Percentiles rank a stretch among this genome's conserved stretches.
Evolutionary conservation across 1,140 invertebrate species (phyloP).

Genomic region (Lamellibrachia luymesi): DNA sequence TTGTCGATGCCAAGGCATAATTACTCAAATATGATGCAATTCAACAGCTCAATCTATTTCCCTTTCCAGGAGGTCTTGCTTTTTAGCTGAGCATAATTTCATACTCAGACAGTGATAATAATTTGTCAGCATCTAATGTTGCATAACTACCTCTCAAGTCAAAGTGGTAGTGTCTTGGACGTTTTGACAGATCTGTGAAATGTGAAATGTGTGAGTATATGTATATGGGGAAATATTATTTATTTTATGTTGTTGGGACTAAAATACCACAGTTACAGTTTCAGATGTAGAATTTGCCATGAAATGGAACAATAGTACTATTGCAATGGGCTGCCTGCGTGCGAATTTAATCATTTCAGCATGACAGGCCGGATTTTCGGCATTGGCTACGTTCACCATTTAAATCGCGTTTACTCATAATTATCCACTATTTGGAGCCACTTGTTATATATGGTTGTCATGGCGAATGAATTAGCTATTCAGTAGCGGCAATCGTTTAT

Average conservation of each 20-base stretch:
- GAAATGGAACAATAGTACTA: too few relatives aligned
- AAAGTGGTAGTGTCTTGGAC: neutral
- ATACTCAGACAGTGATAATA: neutral
- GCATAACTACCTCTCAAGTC: neutral
- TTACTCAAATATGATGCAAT: conserved; percentile 1
- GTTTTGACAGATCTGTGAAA: neutral
- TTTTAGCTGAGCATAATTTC: neutral
- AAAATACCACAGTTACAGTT: neutral
- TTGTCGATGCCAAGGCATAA: neutral
- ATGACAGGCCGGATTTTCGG: too few relatives aligned
- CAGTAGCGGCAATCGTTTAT: too few relatives aligned
- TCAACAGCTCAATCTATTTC: neutral
- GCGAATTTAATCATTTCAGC: too few relatives aligned
- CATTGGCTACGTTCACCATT: too few relatives aligned
- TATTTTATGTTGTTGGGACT: neutral
- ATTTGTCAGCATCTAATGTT: neutral
- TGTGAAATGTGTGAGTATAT: neutral
- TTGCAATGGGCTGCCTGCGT: too few relatives aligned
- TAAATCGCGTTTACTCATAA: too few relatives aligned
- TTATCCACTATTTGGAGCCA: too few relatives aligned
- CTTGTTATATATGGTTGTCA: too few relatives aligned
- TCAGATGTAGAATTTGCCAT: too few relatives aligned
- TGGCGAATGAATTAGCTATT: too few relatives aligned
- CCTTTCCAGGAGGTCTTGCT: neutral
- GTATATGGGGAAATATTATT: neutral